Percentiles rank a stretch among this genome's conserved stretches.
Evolutionary conservation across 2,888 invertebrate genomes (phyloP).

Genomic region (Plutella xylostella): DNA sequence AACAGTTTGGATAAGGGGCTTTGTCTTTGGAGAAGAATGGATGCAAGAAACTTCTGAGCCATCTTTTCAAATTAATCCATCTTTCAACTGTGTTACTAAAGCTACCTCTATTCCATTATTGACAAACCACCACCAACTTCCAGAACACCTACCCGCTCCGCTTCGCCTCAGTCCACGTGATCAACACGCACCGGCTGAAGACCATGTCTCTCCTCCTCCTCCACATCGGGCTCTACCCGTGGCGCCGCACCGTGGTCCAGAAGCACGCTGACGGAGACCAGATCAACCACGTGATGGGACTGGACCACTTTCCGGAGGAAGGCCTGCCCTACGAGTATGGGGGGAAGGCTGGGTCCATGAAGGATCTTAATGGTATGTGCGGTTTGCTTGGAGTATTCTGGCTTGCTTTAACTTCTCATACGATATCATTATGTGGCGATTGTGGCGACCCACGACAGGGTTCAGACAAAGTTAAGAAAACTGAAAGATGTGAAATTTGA

Average conservation of each 20-base stretch:
- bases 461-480: too few relatives aligned
- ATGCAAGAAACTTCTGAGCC: too few relatives aligned
- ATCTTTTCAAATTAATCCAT: too few relatives aligned
- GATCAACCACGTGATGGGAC: conserved; percentile 39
- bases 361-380: conserved; percentile 75
- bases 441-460: too few relatives aligned
- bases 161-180: conserved; percentile 84
- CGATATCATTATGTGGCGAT: too few relatives aligned
- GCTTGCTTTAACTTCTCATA: too few relatives aligned
- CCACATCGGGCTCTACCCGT: conserved; percentile 53
- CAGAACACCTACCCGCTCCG: conserved; percentile 86
- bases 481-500: too few relatives aligned
- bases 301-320: conserved; percentile 78
- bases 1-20: too few relatives aligned
- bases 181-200: conserved; percentile 79
- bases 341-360: conserved; percentile 80
- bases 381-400: neutral
- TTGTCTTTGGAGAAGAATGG: too few relatives aligned
- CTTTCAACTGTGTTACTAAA: too few relatives aligned
- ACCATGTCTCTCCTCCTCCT: conserved; percentile 73
- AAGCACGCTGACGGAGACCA: conserved; percentile 40
- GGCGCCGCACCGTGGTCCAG: conserved; percentile 47
- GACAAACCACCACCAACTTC: conserved; percentile 21
- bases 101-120: too few relatives aligned
- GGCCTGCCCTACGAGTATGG: conserved; percentile 86